Conservation (phyloP, 2,113 vertebrate genomes). For the Mohoua ochrocephala region DNA sequence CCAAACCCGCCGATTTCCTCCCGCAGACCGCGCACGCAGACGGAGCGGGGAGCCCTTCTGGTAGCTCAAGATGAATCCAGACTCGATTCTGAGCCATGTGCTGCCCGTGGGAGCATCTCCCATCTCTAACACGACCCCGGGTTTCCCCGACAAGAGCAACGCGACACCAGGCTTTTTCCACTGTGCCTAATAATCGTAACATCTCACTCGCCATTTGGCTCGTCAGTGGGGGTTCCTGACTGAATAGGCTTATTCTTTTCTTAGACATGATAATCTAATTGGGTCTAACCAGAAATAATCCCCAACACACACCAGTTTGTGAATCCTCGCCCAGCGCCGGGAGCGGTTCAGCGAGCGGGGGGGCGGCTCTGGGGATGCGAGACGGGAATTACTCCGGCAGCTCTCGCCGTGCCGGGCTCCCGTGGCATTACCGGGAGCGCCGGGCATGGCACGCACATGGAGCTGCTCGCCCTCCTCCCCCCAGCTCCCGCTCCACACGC, state of each 20-base stretch:
- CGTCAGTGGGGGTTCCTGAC: neutral
- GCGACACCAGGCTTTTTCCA: neutral
- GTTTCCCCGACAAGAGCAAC: neutral
- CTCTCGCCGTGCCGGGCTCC: neutral
- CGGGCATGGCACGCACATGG: neutral
- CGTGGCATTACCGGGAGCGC: rapidly evolving
- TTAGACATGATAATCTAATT: conserved; percentile 58
- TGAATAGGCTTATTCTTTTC: conserved; percentile 52
- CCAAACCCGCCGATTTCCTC: neutral
- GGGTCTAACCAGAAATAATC: conserved; percentile 58
- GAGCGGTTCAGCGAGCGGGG: neutral
- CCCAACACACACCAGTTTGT: neutral
- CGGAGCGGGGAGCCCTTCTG: neutral
- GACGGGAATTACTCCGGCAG: neutral
- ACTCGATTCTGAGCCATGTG: neutral
- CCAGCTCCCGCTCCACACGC: neutral
- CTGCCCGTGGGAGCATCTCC: neutral
- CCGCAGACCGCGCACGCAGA: neutral
- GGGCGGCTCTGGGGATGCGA: neutral
- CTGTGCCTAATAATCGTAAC: neutral
- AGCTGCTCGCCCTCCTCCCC: neutral
- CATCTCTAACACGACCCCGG: neutral
- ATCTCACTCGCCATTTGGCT: conserved; percentile 49
- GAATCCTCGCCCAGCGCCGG: neutral
- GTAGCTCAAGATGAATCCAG: rapidly evolving